Conservation (phyloP, 2,797 vertebrate species). For the Notolabrus celidotus region DNA sequence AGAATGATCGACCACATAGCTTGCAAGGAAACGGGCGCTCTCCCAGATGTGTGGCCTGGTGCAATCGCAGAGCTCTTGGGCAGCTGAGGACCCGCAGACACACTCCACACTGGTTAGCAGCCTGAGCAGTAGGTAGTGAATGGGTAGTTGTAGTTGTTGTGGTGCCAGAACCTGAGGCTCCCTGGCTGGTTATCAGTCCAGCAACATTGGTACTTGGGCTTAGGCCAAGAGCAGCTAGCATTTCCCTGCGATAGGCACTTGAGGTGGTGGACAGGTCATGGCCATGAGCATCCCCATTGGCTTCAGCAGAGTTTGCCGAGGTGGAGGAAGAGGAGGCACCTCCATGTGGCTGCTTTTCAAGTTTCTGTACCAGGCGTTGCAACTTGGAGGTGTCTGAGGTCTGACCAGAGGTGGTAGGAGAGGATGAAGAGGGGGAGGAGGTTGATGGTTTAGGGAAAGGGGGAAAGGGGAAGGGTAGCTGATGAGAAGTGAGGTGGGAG, state of each 20-base stretch:
- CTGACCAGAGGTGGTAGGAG: slow-evolving; percentile 74
- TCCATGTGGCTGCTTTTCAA: slow-evolving; percentile 88
- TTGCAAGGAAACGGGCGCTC: slow-evolving; percentile 95
- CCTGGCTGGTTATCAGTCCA: slow-evolving; percentile 62
- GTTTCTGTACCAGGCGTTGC: slow-evolving; percentile 92
- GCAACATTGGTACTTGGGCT: slow-evolving; percentile 75
- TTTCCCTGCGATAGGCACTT: slow-evolving; percentile 84
- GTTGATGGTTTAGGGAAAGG: slow-evolving; percentile 85
- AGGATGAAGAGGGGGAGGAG: slow-evolving; percentile 81
- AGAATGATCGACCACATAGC: slow-evolving; percentile 92
- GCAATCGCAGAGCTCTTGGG: slow-evolving; percentile 91
- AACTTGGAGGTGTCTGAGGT: slow-evolving; percentile 93
- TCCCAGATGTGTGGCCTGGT: slow-evolving; percentile 92
- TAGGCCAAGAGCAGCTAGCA: slow-evolving; percentile 86
- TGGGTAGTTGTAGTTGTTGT: slow-evolving; percentile 31
- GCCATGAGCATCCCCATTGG: slow-evolving; percentile 69
- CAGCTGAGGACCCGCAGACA: slow-evolving; percentile 93
- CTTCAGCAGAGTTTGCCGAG: slow-evolving; percentile 60
- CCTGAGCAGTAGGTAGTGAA: slow-evolving; percentile 71
- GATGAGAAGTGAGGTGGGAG: slow-evolving; percentile 83
- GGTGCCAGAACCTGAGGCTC: slow-evolving; percentile 60
- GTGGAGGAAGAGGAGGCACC: slow-evolving; percentile 60
- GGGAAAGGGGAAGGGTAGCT: slow-evolving; percentile 85
- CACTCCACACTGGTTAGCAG: slow-evolving; percentile 92
- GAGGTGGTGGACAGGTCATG: slow-evolving; percentile 79